Base-by-base conservation (phyloP, 2,797 vertebrate genomes). In the Siniperca undulata region DNA sequence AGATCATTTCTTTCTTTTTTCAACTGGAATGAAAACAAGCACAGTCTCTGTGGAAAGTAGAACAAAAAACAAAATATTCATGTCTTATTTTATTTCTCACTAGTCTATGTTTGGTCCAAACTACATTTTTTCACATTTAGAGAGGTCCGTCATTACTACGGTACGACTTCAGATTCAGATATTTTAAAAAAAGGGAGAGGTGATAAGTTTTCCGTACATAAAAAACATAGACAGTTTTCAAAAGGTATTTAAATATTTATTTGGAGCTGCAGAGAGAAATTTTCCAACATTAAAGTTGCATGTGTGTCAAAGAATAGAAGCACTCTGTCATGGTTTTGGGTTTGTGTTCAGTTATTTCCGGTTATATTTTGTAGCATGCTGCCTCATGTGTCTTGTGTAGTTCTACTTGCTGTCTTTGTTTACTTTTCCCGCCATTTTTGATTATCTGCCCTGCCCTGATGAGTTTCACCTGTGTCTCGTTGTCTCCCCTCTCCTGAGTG, bases 261-360 rank as follows among this genome's bases (percentile, higher is more conserved):
- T 71, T 69, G 78, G 11, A 81, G 82, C 90, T 69, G 84, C 80
- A 48, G 75, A 89, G 78, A 89, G 80, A 91, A 82, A 94, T 93
- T 93, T 93, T 90, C 82, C 76, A 53, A 61, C 78, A 93, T 94
- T 91, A 94, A 95, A 92, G 44, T 89, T 94, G 90, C 79, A 94
- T 94, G 88, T 46, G 84, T 89, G 86, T 90, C 90, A 93, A 88
- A 94, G 88, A 92, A 95, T 86, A 92, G 89, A 86, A 77, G 82
- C 78, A 78, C 81, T 88, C 66, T 67, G 80, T 30, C 30, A 30
- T 30, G 30, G 30, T 30, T 30, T 30, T 30, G 30, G 30, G 30
- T 30, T 30, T 30, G 30, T 30, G 30, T 30, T 30, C 30, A 30
- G 30, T 30, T 30, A 30, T 30, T 30, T 30, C 30, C 30, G 30